Conservation (phyloP, 2,888 invertebrate genomes). For the Drosophila seclusa region DNA sequence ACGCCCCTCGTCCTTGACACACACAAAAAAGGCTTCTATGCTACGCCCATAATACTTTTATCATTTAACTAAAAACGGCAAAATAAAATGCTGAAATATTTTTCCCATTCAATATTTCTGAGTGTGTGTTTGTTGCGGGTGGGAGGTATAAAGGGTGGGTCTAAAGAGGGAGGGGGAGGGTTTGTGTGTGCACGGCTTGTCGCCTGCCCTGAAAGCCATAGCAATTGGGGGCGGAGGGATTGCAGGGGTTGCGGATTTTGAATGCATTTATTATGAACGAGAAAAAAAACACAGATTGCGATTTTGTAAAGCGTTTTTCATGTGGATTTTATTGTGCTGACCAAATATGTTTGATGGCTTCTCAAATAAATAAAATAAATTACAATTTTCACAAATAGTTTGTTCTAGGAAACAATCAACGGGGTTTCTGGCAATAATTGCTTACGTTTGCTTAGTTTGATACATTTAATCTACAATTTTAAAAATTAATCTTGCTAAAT, state of each 20-base stretch:
- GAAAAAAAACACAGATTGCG: slow-evolving; percentile 6
- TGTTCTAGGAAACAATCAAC: neutral
- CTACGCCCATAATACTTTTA: slow-evolving; percentile 32
- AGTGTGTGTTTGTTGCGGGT: slow-evolving; percentile 2
- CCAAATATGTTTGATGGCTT: slow-evolving; percentile 1
- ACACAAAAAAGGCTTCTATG: neutral
- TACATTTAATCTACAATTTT: neutral
- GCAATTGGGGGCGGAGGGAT: slow-evolving; percentile 2
- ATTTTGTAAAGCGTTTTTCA: slow-evolving; percentile 59
- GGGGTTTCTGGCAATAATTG: neutral
- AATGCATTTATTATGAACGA: slow-evolving; percentile 54
- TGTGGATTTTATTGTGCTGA: slow-evolving; percentile 43
- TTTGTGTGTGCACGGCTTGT: slow-evolving; percentile 39
- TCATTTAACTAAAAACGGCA: slow-evolving; percentile 53
- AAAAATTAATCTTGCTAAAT: neutral
- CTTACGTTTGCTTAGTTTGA: neutral
- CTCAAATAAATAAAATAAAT: slow-evolving; percentile 1
- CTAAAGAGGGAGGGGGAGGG: slow-evolving; percentile 1
- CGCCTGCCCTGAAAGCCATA: slow-evolving; percentile 44
- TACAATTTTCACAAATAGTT: neutral
- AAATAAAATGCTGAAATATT: slow-evolving; percentile 35
- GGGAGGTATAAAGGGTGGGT: slow-evolving; percentile 16
- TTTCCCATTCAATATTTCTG: slow-evolving; percentile 44
- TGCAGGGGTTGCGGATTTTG: slow-evolving; percentile 10
- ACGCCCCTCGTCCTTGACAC: slow-evolving; percentile 1